Conservation (phyloP, 2,113 vertebrate species). For the Cottus gobio region DNA sequence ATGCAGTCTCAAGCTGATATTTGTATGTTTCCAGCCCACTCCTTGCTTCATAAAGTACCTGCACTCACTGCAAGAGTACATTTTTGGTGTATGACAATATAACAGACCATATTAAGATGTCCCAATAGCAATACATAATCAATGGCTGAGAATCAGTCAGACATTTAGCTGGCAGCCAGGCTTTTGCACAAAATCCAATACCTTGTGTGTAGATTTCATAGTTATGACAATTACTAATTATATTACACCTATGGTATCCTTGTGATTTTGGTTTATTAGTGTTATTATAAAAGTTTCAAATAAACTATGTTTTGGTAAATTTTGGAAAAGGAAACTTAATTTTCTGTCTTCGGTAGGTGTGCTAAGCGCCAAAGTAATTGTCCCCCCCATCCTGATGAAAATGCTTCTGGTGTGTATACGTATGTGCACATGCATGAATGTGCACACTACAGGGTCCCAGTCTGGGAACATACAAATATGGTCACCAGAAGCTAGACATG, state of each 20-base stretch:
- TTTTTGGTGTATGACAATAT: neutral
- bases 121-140: neutral
- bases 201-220: too few species aligned
- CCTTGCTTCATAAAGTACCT: too few species aligned
- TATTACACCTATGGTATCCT: neutral
- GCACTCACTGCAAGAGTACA: neutral
- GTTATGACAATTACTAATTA: neutral
- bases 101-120: neutral
- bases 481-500: neutral
- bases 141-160: neutral
- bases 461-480: neutral
- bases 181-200: neutral
- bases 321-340: neutral
- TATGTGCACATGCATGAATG: neutral
- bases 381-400: neutral
- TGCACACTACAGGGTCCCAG: neutral
- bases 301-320: neutral
- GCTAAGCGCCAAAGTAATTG: neutral
- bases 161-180: neutral
- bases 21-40: neutral
- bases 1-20: neutral
- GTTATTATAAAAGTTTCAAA: neutral
- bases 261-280: neutral
- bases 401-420: neutral
- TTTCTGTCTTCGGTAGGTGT: neutral